Conservation (phyloP, 2,797 vertebrate genomes). For the Otolemur crassicaudatus region DNA sequence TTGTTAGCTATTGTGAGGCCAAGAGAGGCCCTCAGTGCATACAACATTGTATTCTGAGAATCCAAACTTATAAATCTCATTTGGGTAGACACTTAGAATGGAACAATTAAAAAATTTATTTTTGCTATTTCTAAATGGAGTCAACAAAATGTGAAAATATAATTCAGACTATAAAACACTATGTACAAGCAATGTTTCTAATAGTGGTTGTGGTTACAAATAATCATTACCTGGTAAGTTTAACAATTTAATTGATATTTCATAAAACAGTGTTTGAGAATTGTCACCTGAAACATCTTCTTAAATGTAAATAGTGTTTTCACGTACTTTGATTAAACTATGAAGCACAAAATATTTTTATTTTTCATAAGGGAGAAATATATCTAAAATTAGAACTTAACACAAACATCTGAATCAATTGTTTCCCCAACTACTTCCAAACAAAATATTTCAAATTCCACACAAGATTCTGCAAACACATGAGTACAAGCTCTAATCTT, state of each 20-base stretch:
- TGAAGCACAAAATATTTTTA: conserved; percentile 80
- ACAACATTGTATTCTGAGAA: conserved; percentile 54
- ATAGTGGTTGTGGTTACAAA: conserved; percentile 16
- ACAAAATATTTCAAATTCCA: conserved; percentile 90
- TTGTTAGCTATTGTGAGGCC: conserved; percentile 69
- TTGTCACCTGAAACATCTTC: conserved; percentile 73
- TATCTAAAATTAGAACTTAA: conserved; percentile 88
- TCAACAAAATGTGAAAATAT: conserved; percentile 44
- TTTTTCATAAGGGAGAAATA: conserved; percentile 85
- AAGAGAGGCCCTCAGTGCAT: conserved; percentile 30
- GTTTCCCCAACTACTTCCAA: conserved; percentile 86
- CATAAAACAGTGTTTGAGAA: conserved; percentile 76
- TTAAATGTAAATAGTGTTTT: conserved; percentile 74
- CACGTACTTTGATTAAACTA: conserved; percentile 81
- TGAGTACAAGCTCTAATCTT: conserved; percentile 88
- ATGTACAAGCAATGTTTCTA: conserved; percentile 50
- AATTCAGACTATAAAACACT: conserved; percentile 52
- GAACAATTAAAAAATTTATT: conserved; percentile 57
- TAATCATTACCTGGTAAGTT: neutral
- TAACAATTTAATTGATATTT: conserved; percentile 62
- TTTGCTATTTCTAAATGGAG: conserved; percentile 71
- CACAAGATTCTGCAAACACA: conserved; percentile 88
- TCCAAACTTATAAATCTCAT: conserved; percentile 44
- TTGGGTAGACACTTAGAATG: conserved; percentile 50
- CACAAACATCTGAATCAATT: conserved; percentile 89